phyloP scores from a whole-genome alignment of 2,113 vertebrate genomes.

The Neotoma lepida region DNA sequence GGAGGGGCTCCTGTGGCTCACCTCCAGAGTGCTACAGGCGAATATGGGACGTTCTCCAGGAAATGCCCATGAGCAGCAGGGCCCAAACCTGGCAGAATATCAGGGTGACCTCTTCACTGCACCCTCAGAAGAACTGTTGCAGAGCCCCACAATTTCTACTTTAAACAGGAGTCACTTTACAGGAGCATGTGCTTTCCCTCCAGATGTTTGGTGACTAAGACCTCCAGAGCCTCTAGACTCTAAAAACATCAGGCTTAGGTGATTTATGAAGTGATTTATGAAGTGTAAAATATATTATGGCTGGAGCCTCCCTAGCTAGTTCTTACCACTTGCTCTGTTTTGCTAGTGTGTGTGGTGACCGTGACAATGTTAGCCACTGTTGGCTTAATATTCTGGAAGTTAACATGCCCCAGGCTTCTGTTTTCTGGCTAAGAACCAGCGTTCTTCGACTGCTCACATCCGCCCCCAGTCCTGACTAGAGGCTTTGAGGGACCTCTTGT shows the following conservation, averaged over 20 bases:
- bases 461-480: not conserved
- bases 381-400: not conserved
- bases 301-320: not conserved
- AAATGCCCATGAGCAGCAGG: not conserved
- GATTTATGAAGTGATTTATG: not conserved
- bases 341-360: not conserved
- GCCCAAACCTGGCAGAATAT: not conserved
- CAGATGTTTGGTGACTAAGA: not conserved
- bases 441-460: not conserved
- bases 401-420: not conserved
- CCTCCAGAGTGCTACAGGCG: not conserved
- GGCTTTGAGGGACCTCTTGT: not conserved
- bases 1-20: too few species aligned
- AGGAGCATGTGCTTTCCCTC: not conserved
- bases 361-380: not conserved
- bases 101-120: not conserved
- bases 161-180: not conserved
- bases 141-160: not conserved
- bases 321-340: not conserved
- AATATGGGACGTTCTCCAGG: not conserved
- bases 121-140: not conserved
- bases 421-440: conserved; percentile 39
- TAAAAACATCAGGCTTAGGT: not conserved
- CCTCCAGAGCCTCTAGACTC: not conserved
- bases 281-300: not conserved